phyloP scores from a whole-genome alignment of 2,113 vertebrate species.

The Tachycineta bicolor region DNA sequence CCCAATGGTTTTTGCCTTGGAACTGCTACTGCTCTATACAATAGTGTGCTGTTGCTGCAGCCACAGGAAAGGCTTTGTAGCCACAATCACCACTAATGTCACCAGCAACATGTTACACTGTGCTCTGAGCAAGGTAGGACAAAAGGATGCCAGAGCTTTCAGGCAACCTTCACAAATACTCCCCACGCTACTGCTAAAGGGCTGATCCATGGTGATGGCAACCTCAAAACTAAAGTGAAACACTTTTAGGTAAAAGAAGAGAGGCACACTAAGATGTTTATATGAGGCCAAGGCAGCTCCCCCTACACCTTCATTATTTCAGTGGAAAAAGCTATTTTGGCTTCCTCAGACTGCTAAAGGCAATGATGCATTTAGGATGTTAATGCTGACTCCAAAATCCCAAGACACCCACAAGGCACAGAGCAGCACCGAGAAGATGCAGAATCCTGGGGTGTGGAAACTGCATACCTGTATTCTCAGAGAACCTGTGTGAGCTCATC shows the following conservation, averaged over 20 bases:
- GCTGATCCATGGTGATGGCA: not conserved
- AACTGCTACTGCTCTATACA: not conserved
- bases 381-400: not conserved
- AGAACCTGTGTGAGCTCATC: not conserved
- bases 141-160: not conserved
- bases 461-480: not conserved
- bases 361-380: not conserved
- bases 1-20: not conserved
- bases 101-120: fast-evolving
- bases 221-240: not conserved
- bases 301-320: not conserved
- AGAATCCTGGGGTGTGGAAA: not conserved
- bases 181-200: not conserved
- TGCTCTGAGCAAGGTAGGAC: not conserved
- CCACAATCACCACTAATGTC: not conserved
- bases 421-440: not conserved
- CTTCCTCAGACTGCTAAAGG: not conserved
- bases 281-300: not conserved
- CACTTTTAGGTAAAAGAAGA: not conserved
- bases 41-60: not conserved
- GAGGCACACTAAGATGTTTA: not conserved
- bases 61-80: not conserved
- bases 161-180: not conserved
- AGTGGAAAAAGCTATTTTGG: not conserved
- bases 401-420: not conserved